Evolutionary conservation across 2,113 vertebrate species (phyloP), one percentile per base, ranked within the genome.

Genomic region (Gymnorhina tibicen): DNA sequence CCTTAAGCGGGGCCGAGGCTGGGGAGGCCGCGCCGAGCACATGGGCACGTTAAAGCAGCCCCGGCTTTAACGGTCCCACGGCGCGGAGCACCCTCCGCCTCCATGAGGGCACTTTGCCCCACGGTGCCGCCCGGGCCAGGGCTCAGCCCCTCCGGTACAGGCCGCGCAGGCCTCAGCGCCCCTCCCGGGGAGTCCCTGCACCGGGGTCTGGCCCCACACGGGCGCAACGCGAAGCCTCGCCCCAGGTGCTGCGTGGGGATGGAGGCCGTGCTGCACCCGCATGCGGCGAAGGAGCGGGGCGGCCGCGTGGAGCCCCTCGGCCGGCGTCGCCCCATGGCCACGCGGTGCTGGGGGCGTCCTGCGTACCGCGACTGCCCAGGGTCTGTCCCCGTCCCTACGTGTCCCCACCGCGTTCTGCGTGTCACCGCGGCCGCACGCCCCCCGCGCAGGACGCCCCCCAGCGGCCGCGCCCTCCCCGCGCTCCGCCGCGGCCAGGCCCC

Each of bases 1-100:
- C 98, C 98, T 98, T 98, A 98, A 98, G 93, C 23, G 47, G 42
- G 78, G 50, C 95, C 73, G 88, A 78, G 85, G 75, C 47, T 28
- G 55, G 68, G 70, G 90, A 79, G 89, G 85, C 82, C 88, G 91
- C 89, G 53, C 83, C 78, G 59, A 96, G 82, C 97, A 97, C 96
- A 96, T 89, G 97, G 86, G 84, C 73, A 28, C 62, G 64, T 97
- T 97, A 97, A 97, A 94, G 96, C 81, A 89, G 89, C 82, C 53
- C 63, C 46, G 70, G 37, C 81, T n/a, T n/a, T n/a, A n/a, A 33
- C 50, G 20, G 47, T 37, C 62, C 30, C 33, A 2, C 21, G 7
- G 28, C 5, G 59, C 22, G 15, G 27, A 33, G 11, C 3, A 19
- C 3, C 3, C 5, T 44, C 17, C 21, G 18, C 11, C 13, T 50